Evolutionary conservation across 1,140 invertebrate genomes (phyloP).

Genomic region (Meloidogyne hapla): DNA sequence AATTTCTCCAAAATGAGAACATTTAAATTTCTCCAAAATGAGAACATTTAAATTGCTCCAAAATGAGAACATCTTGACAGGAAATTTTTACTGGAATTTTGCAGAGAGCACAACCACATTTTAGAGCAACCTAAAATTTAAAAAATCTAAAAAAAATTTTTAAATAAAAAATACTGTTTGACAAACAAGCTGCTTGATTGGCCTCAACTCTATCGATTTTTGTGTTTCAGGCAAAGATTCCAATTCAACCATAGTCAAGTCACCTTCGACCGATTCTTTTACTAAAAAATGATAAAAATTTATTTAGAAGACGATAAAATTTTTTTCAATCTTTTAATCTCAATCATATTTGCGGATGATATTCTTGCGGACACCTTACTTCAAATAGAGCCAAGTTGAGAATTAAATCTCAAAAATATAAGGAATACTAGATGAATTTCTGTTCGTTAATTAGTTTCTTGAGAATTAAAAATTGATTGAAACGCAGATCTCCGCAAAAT

Average conservation of each 20-base stretch:
- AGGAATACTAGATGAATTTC: too few relatives aligned
- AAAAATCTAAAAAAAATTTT: slow-evolving; percentile 27
- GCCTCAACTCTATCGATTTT: slow-evolving; percentile 5
- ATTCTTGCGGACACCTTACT: too few relatives aligned
- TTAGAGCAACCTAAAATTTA: slow-evolving; percentile 20
- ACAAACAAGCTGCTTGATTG: not conserved
- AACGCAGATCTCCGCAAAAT: too few relatives aligned
- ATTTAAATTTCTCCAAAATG: slow-evolving; percentile 63
- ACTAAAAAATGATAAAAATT: slow-evolving; percentile 53
- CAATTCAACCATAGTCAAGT: slow-evolving; percentile 48
- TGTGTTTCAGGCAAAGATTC: slow-evolving; percentile 35
- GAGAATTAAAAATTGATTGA: too few relatives aligned
- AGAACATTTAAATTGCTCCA: slow-evolving; percentile 64
- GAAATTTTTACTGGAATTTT: slow-evolving; percentile 53
- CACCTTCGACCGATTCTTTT: slow-evolving; percentile 48
- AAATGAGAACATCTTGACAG: slow-evolving; percentile 58
- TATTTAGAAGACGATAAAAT: not conserved
- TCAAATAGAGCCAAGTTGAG: too few relatives aligned
- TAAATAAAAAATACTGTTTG: slow-evolving; percentile 10
- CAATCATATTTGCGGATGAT: too few relatives aligned
- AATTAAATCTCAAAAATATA: too few relatives aligned
- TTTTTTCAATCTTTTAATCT: too few relatives aligned
- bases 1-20: slow-evolving; percentile 63
- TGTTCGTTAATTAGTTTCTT: too few relatives aligned
- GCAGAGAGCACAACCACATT: slow-evolving; percentile 54